Conservation (phyloP, 2,888 invertebrate species). For the Diarsia dahlii region DNA sequence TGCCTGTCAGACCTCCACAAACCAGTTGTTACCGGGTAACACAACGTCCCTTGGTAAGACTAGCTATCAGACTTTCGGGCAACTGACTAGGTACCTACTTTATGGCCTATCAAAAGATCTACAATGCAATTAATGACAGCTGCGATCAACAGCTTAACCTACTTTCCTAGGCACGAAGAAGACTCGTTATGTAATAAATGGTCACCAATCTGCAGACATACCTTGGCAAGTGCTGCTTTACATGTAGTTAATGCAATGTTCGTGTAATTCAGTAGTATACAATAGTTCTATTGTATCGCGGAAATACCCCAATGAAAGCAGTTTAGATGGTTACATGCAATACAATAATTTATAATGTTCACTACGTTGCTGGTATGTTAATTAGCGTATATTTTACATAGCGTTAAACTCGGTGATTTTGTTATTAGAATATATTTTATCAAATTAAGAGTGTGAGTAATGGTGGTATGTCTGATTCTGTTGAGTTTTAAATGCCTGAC, state of each 20-base stretch:
- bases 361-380: constrained; percentile 26
- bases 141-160: too few species aligned
- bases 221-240: neutral
- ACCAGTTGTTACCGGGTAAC: too few species aligned
- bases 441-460: constrained; percentile 7
- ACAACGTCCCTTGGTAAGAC: too few species aligned
- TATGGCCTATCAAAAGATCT: neutral
- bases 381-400: constrained; percentile 28
- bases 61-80: neutral
- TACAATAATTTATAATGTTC: constrained; percentile 27
- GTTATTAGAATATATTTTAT: constrained; percentile 25
- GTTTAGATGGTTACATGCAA: constrained; percentile 41
- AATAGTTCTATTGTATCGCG: neutral
- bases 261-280: neutral
- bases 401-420: constrained; percentile 12
- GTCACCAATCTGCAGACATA: neutral
- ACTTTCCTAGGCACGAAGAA: too few species aligned
- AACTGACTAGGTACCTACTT: neutral
- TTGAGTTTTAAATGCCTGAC: too few species aligned
- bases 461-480: neutral
- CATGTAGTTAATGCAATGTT: neutral
- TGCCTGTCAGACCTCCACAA: neutral
- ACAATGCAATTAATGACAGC: too few species aligned
- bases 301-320: constrained; percentile 18
- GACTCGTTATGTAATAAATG: neutral